These are phyloP conservation scores for Ceratitis capitata DNA, from an alignment of 1,140 invertebrate genomes.

Conservation along the genomic window DNA sequence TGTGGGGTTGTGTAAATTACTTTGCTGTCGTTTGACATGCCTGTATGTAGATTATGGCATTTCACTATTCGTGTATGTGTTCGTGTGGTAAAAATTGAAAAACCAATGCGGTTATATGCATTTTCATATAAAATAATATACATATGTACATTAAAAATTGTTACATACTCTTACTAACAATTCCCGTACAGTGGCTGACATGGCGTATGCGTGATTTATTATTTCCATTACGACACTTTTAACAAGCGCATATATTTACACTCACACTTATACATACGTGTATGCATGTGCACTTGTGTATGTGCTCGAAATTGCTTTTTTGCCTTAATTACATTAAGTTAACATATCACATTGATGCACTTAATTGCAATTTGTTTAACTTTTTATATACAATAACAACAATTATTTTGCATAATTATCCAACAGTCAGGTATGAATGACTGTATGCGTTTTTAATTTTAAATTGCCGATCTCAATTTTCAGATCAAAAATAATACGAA, in stretches of 20 bases:
- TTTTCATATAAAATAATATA: background rate
- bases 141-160: background rate
- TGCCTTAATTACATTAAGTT: conserved; percentile 13
- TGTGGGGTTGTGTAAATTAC: no score
- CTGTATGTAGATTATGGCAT: conserved; percentile 10
- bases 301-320: background rate
- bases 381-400: background rate
- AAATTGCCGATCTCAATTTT: no score
- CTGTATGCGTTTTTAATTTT: no score
- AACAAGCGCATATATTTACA: background rate
- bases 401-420: background rate
- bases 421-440: no score
- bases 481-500: no score
- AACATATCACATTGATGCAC: conserved; percentile 32
- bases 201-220: conserved; percentile 30
- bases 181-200: background rate
- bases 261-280: background rate
- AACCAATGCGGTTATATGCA: no score
- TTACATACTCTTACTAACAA: background rate
- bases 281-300: background rate
- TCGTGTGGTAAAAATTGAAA: background rate
- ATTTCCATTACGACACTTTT: conserved; percentile 20
- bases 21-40: background rate
- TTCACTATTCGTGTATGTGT: background rate
- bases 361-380: conserved; percentile 6